Base-by-base conservation (phyloP, 2,888 invertebrate species). In the Creontiades dilutus region DNA sequence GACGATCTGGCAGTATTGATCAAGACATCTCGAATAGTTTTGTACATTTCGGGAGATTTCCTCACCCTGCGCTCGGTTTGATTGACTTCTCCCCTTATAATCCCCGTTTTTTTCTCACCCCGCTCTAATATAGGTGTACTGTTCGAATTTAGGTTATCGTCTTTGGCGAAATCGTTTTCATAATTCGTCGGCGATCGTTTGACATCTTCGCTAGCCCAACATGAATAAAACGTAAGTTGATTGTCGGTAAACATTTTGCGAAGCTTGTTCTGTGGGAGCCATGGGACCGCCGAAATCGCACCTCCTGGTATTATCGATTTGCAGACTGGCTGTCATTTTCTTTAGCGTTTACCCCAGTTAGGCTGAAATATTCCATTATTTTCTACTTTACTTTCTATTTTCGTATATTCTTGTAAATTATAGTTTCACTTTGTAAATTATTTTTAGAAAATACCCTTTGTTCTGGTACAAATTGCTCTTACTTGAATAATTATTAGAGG, bases 171-270 rank as follows among this genome's bases (percentile, higher is more conserved):
- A 52, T 14, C 11, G 11, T 52, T 13, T 16, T 14, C 11, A 52
- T 52, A 2, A 52, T 52, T 52, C 16, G 52, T 52, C 37, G 37
- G 37, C 37, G 52, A 52, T 52, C 11, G 3, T 1, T 52, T 12
- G 23, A 23, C 23, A 12, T 9, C 3, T 19, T 16, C 61, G 0
- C 0, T 23, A 12, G 13, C 12, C 23, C 68, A 68, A 19, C 68
- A 68, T 68, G 68, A 68, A 68, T 23, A 68, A 68, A 68, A 68
- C 68, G 68, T 68, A 68, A 68, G 68, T 68, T 19, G 16, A 52
- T 52, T 23, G 12, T 23, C 7, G 23, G 12, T 19, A 12, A 52
- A 3, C 13, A 52, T 16, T 61, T 68, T 68, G 23, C 68, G 2
- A 68, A n/a, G 23, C 23, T 23, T 68, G 68, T 68, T 68, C 23